phyloP scores from a whole-genome alignment of 2,888 invertebrate genomes.

The Microplitis manilae region DNA sequence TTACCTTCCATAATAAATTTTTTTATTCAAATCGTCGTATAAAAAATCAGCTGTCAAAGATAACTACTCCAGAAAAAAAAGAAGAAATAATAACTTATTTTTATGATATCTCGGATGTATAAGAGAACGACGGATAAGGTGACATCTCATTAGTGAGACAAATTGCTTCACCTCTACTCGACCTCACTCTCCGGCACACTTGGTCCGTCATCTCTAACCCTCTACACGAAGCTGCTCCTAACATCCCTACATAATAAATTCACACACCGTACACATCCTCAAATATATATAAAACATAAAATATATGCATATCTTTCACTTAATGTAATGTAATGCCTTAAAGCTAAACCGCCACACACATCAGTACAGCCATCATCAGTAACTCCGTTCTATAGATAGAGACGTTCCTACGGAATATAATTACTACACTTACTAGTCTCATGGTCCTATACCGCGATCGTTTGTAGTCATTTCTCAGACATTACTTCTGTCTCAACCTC shows the following conservation, averaged over 20 bases:
- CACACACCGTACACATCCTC: background rate
- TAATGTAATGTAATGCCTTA: conserved; percentile 6
- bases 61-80: background rate
- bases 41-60: background rate
- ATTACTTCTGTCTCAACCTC: conserved; percentile 15
- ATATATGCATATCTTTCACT: background rate
- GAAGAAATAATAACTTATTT: background rate
- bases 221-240: conserved; percentile 14
- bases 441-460: conserved; percentile 38
- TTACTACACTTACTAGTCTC: conserved; percentile 11
- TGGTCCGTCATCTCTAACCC: conserved; percentile 22
- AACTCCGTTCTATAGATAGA: conserved; percentile 6
- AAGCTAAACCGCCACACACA: background rate
- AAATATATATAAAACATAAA: conserved; percentile 29
- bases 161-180: conserved; percentile 69
- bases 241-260: background rate
- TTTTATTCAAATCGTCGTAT: background rate
- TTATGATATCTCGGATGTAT: conserved; percentile 26
- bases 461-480: conserved; percentile 37
- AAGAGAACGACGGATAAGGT: conserved; percentile 61
- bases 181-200: conserved; percentile 41
- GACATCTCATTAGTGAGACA: conserved; percentile 72
- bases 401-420: conserved; percentile 17
- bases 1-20: too few species aligned
- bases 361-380: background rate